Evolutionary conservation across 2,113 vertebrate genomes (phyloP).

Genomic region (Pontoporia blainvillei): DNA sequence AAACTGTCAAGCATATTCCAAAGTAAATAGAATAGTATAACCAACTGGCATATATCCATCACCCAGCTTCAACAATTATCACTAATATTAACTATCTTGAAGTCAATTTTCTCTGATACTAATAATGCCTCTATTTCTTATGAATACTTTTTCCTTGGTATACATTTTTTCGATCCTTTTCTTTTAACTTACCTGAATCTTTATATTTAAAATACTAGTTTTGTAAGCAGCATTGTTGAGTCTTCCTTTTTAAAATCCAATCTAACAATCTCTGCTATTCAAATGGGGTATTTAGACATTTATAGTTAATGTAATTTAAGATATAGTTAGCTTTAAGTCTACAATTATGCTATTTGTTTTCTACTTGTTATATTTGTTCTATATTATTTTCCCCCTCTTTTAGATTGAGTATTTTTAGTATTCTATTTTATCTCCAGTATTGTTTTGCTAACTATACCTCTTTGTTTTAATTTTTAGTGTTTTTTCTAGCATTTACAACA

Average conservation of each 20-base stretch:
- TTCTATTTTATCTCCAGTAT: neutral
- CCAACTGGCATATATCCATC: neutral
- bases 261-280: conserved; percentile 1
- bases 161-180: neutral
- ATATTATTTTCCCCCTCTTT: neutral
- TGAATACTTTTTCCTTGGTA: neutral
- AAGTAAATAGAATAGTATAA: neutral
- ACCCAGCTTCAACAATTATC: neutral
- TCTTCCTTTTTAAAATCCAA: conserved; percentile 8
- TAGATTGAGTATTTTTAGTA: neutral
- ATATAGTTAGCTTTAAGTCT: neutral
- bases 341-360: conserved; percentile 17
- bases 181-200: neutral
- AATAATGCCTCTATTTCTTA: neutral
- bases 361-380: neutral
- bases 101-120: neutral
- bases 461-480: neutral
- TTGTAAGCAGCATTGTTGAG: neutral
- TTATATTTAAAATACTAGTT: neutral
- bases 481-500: neutral
- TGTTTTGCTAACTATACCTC: neutral
- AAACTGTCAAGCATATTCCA: neutral
- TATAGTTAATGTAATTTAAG: neutral
- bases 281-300: neutral
- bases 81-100: neutral